Base-by-base conservation (phyloP, 2,113 vertebrate genomes). In the Alethe diademata region DNA sequence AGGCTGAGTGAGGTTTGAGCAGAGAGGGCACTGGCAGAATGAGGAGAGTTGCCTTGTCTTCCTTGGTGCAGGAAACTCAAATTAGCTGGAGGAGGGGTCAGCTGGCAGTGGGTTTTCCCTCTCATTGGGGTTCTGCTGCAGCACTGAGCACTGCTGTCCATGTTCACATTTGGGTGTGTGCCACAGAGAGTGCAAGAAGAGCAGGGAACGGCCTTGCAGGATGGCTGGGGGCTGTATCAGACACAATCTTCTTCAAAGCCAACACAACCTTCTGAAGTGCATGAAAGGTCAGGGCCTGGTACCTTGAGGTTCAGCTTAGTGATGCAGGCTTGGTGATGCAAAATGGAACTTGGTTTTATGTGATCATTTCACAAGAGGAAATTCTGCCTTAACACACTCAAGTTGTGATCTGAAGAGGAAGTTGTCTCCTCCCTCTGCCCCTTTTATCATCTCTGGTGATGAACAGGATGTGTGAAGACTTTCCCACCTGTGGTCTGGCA, bases 241-340 rank as follows among this genome's bases (percentile, higher is more conserved):
- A 4, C 11, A 17, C 38, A 38, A 38, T 38, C 38, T 38, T 38
- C 38, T 38, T 38, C 38, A 38, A 38, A 42, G 50, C 24, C 62
- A 60, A 14, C 7, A 11, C 40, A 25, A 6, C 16, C 12, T 11
- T 8, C 42, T 69, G 48, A 50, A 43, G 50, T 9, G 18, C 3
- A 0, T 15, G 58, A 47, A 38, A 38, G 15, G 2, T 33, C 26
- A 9, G 61, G 16, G 12, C 14, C 5, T 19, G 31, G 14, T 11
- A 43, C 6, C 58, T 35, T 12, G 48, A 53, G 35, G 85, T 23
- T 9, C 45, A 35, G 1, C 13, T n/a, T 65, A 54, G 48, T 2
- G 38, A 26, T 61, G 1, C 22, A 12, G 14, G 4, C 20, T 35
- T 64, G 57, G 47, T 2, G 38, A 33, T 62, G 1, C 19, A 12